Evolutionary conservation across 2,888 invertebrate species (phyloP), one percentile per base, ranked within the genome.

Genomic region (Autographa gamma): DNA sequence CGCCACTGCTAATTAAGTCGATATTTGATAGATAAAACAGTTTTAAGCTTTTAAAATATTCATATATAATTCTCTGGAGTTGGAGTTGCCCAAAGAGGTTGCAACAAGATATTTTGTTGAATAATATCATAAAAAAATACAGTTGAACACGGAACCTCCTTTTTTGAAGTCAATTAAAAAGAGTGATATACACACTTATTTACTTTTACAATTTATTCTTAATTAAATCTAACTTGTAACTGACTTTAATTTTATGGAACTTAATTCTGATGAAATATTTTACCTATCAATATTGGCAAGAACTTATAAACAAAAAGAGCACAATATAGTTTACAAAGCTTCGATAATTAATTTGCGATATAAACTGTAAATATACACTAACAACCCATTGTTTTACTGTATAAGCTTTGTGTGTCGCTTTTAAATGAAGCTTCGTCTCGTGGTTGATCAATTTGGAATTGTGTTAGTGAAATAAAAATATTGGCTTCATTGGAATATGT

Each of bases 361-460:
- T 68, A 74, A 84, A 79, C 71, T 87, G 85, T 90, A 89, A 93
- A 93, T 92, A 93, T 94, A 95, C 95, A 95, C 95, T 95, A 95
- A 95, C 95, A 95, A 95, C 85, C 95, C 95, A 95, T 95, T 88
- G 82, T 83, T 87, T 79, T 73, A 76, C 78, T 82, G 79, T 88
- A 76, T 88, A 85, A 89, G 95, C 94, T 95, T 95, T 93, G 90
- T 89, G 92, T 94, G 94, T 92, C 87, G 93, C 92, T 90, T 86
- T 89, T 80, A 80, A 79, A 77, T 83, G 74, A 84, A 82, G 94
- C 93, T 94, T 93, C 69, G 82, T 90, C 81, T 86, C 82, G 91
- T 92, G 89, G 87, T 92, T 88, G 94, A 95, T 95, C 95, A 95
- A 93, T 93, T 95, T 95, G 95, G 95, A 95, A 95, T 95, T 92